Percentiles rank a stretch among this genome's conserved stretches.
Evolutionary conservation across 2,113 vertebrate species (phyloP).

Genomic region (Neogale vison): DNA sequence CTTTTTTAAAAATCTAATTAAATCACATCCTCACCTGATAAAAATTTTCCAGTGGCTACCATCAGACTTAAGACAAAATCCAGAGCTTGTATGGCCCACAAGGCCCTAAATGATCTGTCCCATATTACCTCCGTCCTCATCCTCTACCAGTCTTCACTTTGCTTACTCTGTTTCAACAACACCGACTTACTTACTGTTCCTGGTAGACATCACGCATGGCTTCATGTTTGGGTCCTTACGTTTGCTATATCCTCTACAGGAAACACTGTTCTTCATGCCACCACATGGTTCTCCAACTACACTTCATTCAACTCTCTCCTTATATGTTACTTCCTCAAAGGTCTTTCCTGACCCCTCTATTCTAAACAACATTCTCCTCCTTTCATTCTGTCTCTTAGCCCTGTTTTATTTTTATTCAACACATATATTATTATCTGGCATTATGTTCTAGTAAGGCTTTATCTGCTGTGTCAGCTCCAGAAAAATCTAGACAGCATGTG

Average conservation of each 20-base stretch:
- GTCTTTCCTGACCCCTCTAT: neutral
- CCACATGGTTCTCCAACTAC: neutral
- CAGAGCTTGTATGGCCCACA: neutral
- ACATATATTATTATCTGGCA: neutral
- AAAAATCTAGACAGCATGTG: neutral
- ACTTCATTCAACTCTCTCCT: neutral
- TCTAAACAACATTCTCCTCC: neutral
- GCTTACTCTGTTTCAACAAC: neutral
- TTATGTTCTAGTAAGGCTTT: neutral
- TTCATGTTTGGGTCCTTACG: neutral
- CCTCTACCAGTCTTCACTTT: neutral
- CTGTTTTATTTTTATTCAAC: neutral
- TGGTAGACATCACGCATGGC: neutral
- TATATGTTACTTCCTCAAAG: neutral
- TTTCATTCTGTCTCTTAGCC: neutral
- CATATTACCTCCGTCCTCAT: neutral
- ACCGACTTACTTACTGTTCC: neutral
- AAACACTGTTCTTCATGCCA: neutral
- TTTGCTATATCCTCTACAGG: neutral
- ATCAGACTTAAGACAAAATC: neutral
- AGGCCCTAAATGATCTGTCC: neutral
- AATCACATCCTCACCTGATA: neutral
- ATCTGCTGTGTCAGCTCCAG: neutral
- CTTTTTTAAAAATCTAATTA: neutral
- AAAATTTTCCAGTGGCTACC: neutral